Evolutionary conservation across 1,140 invertebrate genomes (phyloP).

Genomic region (Achroia grisella): DNA sequence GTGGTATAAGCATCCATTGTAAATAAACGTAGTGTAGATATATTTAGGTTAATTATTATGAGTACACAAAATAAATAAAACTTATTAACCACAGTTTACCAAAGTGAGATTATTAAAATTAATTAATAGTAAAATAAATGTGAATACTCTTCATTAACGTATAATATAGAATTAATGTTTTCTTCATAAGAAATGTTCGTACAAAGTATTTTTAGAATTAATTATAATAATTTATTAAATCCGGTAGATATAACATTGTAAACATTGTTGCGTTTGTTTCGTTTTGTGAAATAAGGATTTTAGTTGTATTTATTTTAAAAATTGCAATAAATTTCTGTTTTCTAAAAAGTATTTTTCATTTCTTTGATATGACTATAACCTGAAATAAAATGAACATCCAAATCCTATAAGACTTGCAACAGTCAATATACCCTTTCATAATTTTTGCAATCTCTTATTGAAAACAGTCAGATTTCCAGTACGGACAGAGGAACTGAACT

Average conservation of each 20-base stretch:
- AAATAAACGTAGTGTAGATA: background rate
- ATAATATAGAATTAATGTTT: slow-evolving; percentile 3
- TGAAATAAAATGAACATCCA: no score
- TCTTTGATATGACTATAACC: background rate
- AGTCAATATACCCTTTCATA: no score
- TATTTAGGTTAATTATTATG: background rate
- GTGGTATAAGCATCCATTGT: background rate
- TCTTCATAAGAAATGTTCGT: slow-evolving; percentile 40
- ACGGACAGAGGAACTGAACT: no score
- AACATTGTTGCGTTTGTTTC: slow-evolving; percentile 66
- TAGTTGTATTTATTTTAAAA: slow-evolving; percentile 61
- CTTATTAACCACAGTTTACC: slow-evolving; percentile 73
- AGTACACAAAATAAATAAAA: slow-evolving; percentile 18
- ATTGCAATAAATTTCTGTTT: slow-evolving; percentile 61
- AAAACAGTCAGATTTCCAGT: no score
- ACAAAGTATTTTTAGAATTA: slow-evolving; percentile 64
- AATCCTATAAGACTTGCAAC: no score
- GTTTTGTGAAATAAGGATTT: slow-evolving; percentile 53
- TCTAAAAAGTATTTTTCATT: slow-evolving; percentile 35
- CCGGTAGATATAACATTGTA: slow-evolving; percentile 33
- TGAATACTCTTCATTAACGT: slow-evolving; percentile 27
- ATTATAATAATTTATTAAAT: slow-evolving; percentile 59
- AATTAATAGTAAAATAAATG: slow-evolving; percentile 27
- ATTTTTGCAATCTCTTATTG: no score
- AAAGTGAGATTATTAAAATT: slow-evolving; percentile 74